A percentile compares a stretch with the other conserved stretches of the same genome.
Conservation (phyloP, 2,113 vertebrate genomes). For the Leiothrix lutea region DNA sequence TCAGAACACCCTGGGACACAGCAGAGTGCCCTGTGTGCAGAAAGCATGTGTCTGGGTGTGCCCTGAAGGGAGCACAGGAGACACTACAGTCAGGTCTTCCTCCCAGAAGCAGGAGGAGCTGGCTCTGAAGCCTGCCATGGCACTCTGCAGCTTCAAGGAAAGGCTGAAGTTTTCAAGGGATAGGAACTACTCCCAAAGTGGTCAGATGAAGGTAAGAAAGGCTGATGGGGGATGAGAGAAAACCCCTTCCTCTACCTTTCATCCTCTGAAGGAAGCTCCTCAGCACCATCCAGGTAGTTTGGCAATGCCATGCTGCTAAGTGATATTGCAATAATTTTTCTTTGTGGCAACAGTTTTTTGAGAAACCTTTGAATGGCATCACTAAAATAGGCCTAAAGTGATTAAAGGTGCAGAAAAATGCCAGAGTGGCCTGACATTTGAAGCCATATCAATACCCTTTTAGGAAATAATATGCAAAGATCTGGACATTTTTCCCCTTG, state of each 20-base stretch:
- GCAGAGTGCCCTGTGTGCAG: not conserved
- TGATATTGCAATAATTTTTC: not conserved
- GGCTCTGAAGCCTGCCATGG: not conserved
- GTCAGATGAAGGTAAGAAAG: not conserved
- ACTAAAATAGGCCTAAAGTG: not conserved
- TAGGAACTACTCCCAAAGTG: not conserved
- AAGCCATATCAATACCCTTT: not conserved
- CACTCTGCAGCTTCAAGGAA: not conserved
- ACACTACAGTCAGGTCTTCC: not conserved
- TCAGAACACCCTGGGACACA: not conserved
- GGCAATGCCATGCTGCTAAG: not conserved
- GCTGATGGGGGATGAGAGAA: not conserved
- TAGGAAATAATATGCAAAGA: not conserved
- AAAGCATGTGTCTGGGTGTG: not conserved
- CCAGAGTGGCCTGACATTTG: not conserved
- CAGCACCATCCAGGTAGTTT: not conserved
- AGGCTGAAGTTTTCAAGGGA: not conserved
- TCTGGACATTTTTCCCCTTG: not conserved
- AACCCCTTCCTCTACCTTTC: not conserved
- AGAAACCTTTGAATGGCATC: not conserved
- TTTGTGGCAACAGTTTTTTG: not conserved
- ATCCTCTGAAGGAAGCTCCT: not conserved
- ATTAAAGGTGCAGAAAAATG: not conserved
- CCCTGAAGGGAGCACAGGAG: not conserved
- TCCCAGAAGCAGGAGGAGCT: rapidly evolving